These are phyloP conservation scores for Parnassius mnemosyne DNA, from an alignment of 2,888 invertebrate species.

Conservation along the genomic window DNA sequence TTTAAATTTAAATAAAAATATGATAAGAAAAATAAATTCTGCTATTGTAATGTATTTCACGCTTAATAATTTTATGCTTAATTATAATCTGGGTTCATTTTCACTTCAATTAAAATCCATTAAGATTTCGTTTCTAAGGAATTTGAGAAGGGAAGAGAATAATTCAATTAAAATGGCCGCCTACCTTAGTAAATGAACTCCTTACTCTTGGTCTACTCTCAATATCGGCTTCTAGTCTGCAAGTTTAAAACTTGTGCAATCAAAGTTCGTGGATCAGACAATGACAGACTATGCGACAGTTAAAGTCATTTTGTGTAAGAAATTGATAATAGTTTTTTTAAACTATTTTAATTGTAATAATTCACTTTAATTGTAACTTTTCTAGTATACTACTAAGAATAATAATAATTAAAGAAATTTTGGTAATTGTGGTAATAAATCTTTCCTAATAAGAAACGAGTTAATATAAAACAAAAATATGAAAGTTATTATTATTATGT, in stretches of 20 bases:
- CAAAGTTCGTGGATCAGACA: slow-evolving; percentile 12
- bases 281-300: slow-evolving; percentile 12
- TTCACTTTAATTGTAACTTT: no score
- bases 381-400: no score
- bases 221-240: slow-evolving; percentile 3
- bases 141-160: slow-evolving; percentile 37
- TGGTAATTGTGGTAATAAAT: no score
- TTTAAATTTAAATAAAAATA: slow-evolving; percentile 3
- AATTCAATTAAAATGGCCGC: slow-evolving; percentile 35
- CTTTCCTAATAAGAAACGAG: no score
- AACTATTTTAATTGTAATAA: no score
- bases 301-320: background rate
- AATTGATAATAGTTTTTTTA: background rate
- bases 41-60: no score
- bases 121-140: slow-evolving; percentile 36
- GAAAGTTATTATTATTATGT: no score
- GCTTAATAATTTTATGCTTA: no score
- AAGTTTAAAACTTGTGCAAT: slow-evolving; percentile 14
- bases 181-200: slow-evolving; percentile 27
- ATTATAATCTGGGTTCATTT: slow-evolving; percentile 30
- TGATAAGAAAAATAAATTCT: background rate
- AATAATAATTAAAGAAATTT: no score
- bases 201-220: slow-evolving; percentile 23
- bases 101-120: slow-evolving; percentile 36
- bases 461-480: no score